Percentiles rank a stretch among this genome's conserved stretches.
Evolutionary conservation across 2,888 invertebrate genomes (phyloP).

Genomic region (Buathra laborator): DNA sequence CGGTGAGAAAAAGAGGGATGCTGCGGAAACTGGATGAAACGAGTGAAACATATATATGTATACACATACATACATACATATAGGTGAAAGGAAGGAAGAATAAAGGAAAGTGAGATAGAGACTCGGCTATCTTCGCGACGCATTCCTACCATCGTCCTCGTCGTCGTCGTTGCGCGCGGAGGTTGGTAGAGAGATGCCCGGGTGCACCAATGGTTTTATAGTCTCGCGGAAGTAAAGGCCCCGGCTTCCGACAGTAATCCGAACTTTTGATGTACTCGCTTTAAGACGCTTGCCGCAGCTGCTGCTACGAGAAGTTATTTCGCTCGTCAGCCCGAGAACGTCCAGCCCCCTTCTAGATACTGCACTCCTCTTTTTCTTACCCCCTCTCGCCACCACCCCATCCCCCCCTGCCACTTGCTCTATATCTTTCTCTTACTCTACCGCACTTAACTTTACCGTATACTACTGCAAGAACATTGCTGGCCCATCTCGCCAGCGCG

Average conservation of each 20-base stretch:
- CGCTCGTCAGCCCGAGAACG: conserved; percentile 57
- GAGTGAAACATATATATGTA: conserved; percentile 9
- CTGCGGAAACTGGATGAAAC: not conserved
- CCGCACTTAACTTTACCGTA: not conserved
- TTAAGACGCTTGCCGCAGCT: conserved; percentile 68
- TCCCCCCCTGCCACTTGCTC: conserved; percentile 7
- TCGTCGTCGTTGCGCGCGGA: conserved; percentile 5
- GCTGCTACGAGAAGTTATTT: conserved; percentile 76
- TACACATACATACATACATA: not conserved
- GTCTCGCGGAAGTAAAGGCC: conserved; percentile 75
- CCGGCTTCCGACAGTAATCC: conserved; percentile 76
- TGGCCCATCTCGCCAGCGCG: not conserved
- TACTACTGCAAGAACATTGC: not conserved
- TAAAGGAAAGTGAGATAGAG: conserved; percentile 54
- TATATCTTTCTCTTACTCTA: not conserved
- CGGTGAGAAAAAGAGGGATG: conserved; percentile 27
- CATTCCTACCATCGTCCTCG: conserved; percentile 71
- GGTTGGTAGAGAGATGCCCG: not conserved
- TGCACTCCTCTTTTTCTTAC: conserved; percentile 41
- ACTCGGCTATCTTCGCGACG: conserved; percentile 71
- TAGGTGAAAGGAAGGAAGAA: conserved; percentile 21
- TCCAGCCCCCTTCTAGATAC: conserved; percentile 41
- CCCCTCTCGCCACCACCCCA: conserved; percentile 19
- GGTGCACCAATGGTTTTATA: conserved; percentile 74
- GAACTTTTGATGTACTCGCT: conserved; percentile 80